phyloP scores from a whole-genome alignment of 2,113 vertebrate genomes.

The Diadophis punctatus region DNA sequence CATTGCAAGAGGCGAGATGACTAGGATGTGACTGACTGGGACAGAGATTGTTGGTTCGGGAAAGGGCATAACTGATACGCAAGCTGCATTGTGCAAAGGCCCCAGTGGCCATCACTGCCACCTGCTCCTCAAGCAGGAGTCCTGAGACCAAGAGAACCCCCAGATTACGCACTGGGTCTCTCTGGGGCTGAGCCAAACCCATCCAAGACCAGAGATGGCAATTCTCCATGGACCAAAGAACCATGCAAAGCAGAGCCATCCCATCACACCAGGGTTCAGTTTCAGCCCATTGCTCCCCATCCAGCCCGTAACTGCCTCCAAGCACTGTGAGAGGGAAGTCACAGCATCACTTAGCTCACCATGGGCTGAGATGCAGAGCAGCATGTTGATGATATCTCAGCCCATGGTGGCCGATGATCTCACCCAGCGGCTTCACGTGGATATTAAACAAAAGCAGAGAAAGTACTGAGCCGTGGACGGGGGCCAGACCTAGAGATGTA shows the following conservation, averaged over 20 bases:
- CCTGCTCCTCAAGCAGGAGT: background rate
- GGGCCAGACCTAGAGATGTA: too few species aligned
- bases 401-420: too few species aligned
- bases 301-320: background rate
- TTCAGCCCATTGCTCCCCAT: background rate
- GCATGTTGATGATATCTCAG: background rate
- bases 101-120: background rate
- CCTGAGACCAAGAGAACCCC: background rate
- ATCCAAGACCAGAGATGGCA: background rate
- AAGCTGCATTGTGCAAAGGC: background rate
- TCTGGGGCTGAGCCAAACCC: background rate
- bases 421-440: background rate
- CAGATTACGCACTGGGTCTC: background rate
- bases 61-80: background rate
- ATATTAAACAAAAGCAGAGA: background rate
- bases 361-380: background rate
- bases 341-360: background rate
- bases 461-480: background rate
- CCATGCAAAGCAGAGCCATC: background rate
- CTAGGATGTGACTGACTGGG: background rate
- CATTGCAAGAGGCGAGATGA: background rate
- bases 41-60: background rate
- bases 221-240: too few species aligned
- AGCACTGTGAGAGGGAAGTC: background rate
- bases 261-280: background rate